Evolutionary conservation across 2,888 invertebrate species (phyloP).

Genomic region (Lycaena phlaeas): DNA sequence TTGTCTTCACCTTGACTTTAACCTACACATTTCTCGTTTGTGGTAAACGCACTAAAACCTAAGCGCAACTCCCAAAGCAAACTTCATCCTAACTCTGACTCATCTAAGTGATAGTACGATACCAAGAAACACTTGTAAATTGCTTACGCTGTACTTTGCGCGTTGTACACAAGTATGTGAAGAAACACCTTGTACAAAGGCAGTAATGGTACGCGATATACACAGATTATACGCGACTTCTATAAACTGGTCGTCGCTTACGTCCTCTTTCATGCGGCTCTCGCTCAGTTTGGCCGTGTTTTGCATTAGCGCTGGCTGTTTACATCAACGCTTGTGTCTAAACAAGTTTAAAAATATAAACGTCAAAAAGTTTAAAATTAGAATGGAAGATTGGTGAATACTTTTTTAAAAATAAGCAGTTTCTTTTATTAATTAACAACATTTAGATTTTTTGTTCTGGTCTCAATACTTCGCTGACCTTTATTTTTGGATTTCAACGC

Average conservation of each 20-base stretch:
- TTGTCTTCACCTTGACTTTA: too few relatives aligned
- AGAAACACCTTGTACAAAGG: not conserved
- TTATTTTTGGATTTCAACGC: slow-evolving; percentile 27
- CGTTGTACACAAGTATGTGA: not conserved
- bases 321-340: not conserved
- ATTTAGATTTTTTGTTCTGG: slow-evolving; percentile 27
- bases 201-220: not conserved
- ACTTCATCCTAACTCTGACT: too few relatives aligned
- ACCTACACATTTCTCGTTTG: not conserved
- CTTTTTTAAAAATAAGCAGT: slow-evolving; percentile 16
- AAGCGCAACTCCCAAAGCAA: too few relatives aligned
- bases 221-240: not conserved
- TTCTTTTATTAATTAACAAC: slow-evolving; percentile 1
- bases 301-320: slow-evolving; percentile 48
- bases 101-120: not conserved
- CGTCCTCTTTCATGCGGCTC: slow-evolving; percentile 14
- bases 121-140: too few relatives aligned
- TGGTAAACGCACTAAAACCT: not conserved
- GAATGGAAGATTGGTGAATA: slow-evolving; percentile 12
- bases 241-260: not conserved
- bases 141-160: not conserved
- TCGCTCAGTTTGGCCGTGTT: slow-evolving; percentile 47
- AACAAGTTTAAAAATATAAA: slow-evolving; percentile 1
- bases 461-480: slow-evolving; percentile 39
- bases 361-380: slow-evolving; percentile 1